Conservation (phyloP, 2,888 invertebrate species). For the Phoenoteleia sp. region DNA sequence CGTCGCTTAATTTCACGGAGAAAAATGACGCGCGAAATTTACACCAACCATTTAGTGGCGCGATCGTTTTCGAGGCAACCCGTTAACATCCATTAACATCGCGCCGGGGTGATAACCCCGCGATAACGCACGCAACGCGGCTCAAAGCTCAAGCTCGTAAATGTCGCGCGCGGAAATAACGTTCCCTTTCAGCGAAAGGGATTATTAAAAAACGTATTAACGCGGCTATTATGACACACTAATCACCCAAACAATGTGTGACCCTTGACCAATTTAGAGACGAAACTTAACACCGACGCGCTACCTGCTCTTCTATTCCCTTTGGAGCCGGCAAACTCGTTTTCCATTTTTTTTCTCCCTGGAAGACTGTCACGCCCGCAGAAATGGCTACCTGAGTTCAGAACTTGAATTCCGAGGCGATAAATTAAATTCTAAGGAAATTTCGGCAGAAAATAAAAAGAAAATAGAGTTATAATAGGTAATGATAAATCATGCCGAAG, state of each 20-base stretch:
- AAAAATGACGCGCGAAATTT: conserved; percentile 16
- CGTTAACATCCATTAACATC: conserved; percentile 70
- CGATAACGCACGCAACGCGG: conserved; percentile 56
- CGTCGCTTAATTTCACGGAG: conserved; percentile 15
- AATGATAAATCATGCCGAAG: conserved; percentile 22
- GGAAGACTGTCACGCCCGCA: conserved; percentile 55
- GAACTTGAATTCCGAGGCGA: conserved; percentile 48
- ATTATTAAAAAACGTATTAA: conserved; percentile 78
- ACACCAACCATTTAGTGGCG: neutral
- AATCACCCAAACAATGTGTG: conserved; percentile 78
- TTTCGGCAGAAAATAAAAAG: conserved; percentile 19
- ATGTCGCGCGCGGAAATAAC: conserved; percentile 71
- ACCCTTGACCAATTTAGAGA: conserved; percentile 71
- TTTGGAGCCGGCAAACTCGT: conserved; percentile 46
- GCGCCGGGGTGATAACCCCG: conserved; percentile 27
- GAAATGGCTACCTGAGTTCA: conserved; percentile 64
- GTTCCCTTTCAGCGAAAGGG: conserved; percentile 75
- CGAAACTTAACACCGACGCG: conserved; percentile 58
- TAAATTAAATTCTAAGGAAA: conserved; percentile 27
- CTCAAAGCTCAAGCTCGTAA: conserved; percentile 46
- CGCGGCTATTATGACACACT: conserved; percentile 75
- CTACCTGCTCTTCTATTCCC: conserved; percentile 56
- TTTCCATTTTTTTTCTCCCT: conserved; percentile 26
- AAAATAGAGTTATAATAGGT: conserved; percentile 26
- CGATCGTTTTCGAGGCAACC: conserved; percentile 37